Conservation (phyloP, 2,888 invertebrate species). For the Corythucha ciliata region DNA sequence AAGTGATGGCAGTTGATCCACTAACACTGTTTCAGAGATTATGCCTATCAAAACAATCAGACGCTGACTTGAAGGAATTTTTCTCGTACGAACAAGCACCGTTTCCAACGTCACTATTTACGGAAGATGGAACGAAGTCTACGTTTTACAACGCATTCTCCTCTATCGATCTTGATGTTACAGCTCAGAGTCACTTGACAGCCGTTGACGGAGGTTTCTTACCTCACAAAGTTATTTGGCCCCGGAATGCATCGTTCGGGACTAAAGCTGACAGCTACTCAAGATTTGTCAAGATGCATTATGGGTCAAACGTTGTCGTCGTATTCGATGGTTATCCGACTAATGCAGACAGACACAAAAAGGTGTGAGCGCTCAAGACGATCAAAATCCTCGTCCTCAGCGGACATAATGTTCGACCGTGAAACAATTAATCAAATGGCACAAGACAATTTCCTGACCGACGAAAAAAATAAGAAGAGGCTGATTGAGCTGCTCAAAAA, state of each 20-base stretch:
- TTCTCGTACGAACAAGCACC: slow-evolving; percentile 9
- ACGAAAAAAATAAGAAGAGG: slow-evolving; percentile 20
- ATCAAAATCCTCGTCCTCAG: slow-evolving; percentile 6
- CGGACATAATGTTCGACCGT: slow-evolving; percentile 18
- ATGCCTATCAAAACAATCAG: background rate
- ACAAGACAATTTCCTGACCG: slow-evolving; percentile 20
- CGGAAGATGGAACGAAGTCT: too few relatives aligned
- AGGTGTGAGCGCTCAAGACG: slow-evolving; percentile 17
- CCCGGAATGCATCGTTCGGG: slow-evolving; percentile 13
- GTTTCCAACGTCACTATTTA: slow-evolving; percentile 11
- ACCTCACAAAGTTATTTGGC: slow-evolving; percentile 21
- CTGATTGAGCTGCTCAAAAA: slow-evolving; percentile 13
- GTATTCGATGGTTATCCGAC: slow-evolving; percentile 2
- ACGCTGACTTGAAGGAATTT: slow-evolving; percentile 8
- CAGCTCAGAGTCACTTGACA: too few relatives aligned
- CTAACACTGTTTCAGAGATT: slow-evolving; percentile 10
- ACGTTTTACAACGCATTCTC: too few relatives aligned
- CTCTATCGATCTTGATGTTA: too few relatives aligned
- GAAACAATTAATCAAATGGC: slow-evolving; percentile 13
- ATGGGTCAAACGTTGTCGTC: slow-evolving; percentile 6
- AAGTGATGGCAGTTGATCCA: slow-evolving; percentile 1
- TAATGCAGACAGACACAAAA: background rate
- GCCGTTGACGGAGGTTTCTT: slow-evolving; percentile 18
- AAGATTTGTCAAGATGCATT: slow-evolving; percentile 15
- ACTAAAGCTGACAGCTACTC: slow-evolving; percentile 13